Evolutionary conservation across 2,797 vertebrate genomes (phyloP), one percentile per base, ranked within the genome.

Genomic region (Helarctos malayanus): DNA sequence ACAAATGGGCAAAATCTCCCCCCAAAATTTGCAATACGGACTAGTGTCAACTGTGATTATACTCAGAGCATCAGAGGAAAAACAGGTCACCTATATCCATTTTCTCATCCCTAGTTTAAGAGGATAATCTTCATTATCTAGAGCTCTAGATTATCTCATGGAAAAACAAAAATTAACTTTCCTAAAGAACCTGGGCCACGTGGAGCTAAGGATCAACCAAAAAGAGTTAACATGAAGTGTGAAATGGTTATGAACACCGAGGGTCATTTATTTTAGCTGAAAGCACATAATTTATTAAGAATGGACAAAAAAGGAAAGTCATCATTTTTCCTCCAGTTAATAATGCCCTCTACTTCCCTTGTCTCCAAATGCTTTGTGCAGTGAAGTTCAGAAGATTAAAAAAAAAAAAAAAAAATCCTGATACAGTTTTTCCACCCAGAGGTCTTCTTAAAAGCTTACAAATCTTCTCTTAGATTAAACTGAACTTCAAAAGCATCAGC

Each of bases 291-390:
- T 96, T 97, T 97, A 96, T 97, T 90, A 97, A 95, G 84, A 95
- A 97, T 83, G 91, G 91, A 85, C 80, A 89, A 95, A 93, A 92
- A 94, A 59, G 87, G 63, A 76, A 97, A 96, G 87, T 95, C 96
- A 97, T 95, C 85, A 91, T 54, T 97, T 97, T 97, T 94, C 75
- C 19, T 92, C 84, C 54, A 91, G 78, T 97, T 95, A 98, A 97
- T 92, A 98, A 97, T 87, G 87, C 35, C 63, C 52, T 69, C 32
- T 56, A 85, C 85, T 94, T 88, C 52, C 32, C 61, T n/a, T 82
- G 59, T 89, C 75, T 94, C 61, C 71, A 82, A 92, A 89, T 86
- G 78, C 82, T 95, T 95, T 98, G 81, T 96, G 93, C 90, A 61
- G 41, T 93, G 95, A 95, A 81, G 57, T 96, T 97, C 81, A 95